Base-by-base conservation (phyloP, 2,113 vertebrate species). In the Fulmarus glacialis region DNA sequence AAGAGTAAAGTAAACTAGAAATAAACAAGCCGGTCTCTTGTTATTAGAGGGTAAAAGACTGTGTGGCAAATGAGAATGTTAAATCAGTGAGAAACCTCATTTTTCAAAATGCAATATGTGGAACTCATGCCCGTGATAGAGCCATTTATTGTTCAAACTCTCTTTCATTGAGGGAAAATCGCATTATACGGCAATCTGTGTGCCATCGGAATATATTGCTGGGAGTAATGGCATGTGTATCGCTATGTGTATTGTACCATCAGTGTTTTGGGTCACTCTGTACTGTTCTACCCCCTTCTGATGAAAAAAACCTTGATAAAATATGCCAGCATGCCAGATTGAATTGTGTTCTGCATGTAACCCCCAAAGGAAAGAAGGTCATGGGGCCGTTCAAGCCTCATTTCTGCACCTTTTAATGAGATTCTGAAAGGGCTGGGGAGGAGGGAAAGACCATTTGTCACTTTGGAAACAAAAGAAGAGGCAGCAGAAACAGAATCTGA, bases 381-480 rank as follows among this genome's bases (percentile, higher is more conserved):
- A 82, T 42, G 68, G 38, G 68, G 72, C 84, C 0, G 0, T 92
- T 95, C 87, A 96, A 95, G 82, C 79, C 74, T 93, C 77, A 89
- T 94, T 95, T 95, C 95, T 93, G 56, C 86, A 93, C 82, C 45
- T 88, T 86, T 94, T 96, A 97, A 96, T 96, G 92, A 97, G 93
- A 96, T 96, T 96, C 93, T 95, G 89, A 90, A 93, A 94, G 87
- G 73, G 50, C 50, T 80, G 18, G 38, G 68, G 64, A 83, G 91
- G 87, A 87, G 74, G 45, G 90, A 80, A 90, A 94, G 85, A 95
- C 68, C 87, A 97, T 97, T 96, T 97, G 87, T 97, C 96, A 97
- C 73, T 96, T 93, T 91, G 87, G 93, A 97, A 96, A 97, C 90
- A 96, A 96, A 97, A 92, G 94, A 95, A 80, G 70, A 96, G 89